A percentile compares a stretch with the other conserved stretches of the same genome.
Evolutionary conservation across 2,888 invertebrate species (phyloP).

Genomic region (Lapara coniferarum): DNA sequence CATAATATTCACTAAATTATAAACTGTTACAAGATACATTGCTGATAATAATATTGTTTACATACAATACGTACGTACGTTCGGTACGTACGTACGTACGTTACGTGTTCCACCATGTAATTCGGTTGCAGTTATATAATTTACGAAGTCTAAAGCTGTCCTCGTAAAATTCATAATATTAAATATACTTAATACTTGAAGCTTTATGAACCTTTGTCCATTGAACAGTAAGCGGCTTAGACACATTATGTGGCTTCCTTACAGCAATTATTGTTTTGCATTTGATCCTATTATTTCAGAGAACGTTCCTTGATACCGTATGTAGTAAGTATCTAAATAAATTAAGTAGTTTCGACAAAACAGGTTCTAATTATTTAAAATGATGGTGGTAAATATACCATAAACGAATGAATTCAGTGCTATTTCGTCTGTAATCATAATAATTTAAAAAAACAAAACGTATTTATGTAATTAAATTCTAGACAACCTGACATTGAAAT

Average conservation of each 20-base stretch:
- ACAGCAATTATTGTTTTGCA: not conserved
- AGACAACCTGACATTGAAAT: not conserved
- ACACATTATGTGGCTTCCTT: conserved; percentile 19
- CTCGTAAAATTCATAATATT: not conserved
- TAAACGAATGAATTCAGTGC: no score
- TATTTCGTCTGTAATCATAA: no score
- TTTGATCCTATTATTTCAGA: conserved; percentile 16
- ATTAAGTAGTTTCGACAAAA: no score
- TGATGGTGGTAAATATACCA: no score
- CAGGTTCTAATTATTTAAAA: no score
- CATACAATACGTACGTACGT: no score
- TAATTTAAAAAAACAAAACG: no score
- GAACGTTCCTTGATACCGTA: not conserved
- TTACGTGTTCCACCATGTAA: no score
- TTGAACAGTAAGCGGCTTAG: conserved; percentile 5
- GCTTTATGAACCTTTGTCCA: not conserved
- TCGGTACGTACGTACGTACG: no score
- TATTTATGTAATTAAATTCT: no score
- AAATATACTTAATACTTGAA: not conserved
- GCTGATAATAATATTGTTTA: no score
- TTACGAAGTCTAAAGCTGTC: not conserved
- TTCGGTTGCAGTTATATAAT: not conserved
- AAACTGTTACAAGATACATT: no score
- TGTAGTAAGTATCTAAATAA: not conserved
- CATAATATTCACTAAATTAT: not conserved